Evolutionary conservation across 2,113 vertebrate species (phyloP).

Genomic region (Fulica atra): DNA sequence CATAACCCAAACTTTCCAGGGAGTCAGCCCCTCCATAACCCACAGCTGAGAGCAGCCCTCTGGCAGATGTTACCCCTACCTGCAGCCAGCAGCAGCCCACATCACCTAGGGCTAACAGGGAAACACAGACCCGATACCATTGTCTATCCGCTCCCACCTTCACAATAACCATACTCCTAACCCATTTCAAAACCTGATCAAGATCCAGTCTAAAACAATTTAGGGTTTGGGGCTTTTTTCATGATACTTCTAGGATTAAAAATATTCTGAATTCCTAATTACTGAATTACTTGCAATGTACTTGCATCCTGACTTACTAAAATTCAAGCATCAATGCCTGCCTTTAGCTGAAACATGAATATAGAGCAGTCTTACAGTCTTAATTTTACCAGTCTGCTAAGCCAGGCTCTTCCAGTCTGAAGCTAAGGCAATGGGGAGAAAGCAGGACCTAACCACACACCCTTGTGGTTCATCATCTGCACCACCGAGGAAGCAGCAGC

Average conservation of each 20-base stretch:
- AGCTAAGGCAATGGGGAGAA: neutral
- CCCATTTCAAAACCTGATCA: neutral
- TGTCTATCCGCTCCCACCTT: neutral
- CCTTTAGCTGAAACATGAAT: neutral
- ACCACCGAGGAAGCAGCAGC: neutral
- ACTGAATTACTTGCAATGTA: neutral
- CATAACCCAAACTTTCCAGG: rapidly evolving
- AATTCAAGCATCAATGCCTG: neutral
- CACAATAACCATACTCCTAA: neutral
- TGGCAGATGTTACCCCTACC: neutral
- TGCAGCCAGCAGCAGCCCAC: neutral
- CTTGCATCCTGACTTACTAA: neutral
- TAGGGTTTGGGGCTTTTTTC: neutral
- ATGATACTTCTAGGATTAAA: neutral
- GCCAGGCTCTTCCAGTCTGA: neutral
- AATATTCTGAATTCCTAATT: neutral
- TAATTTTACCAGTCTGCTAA: neutral
- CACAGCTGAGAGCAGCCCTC: rapidly evolving
- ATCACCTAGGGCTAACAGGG: neutral
- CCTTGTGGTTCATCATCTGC: neutral
- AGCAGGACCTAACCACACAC: neutral
- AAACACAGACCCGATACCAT: neutral
- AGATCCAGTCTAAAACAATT: neutral
- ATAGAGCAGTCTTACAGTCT: neutral
- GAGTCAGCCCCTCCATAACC: neutral